Base-by-base conservation (phyloP, 2,797 vertebrate genomes). In the Philypnodon macrostomus region DNA sequence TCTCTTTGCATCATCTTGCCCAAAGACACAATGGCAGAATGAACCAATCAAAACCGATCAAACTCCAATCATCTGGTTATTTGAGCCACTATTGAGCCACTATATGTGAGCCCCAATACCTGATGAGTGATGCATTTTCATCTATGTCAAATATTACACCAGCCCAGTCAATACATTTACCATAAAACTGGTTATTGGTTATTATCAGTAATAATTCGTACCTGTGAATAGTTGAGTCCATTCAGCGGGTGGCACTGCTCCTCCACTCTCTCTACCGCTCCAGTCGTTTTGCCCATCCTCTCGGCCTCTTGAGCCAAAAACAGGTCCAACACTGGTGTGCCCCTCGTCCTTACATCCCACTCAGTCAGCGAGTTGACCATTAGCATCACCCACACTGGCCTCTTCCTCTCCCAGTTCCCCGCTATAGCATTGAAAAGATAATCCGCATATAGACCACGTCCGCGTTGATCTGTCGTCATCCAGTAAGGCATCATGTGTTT, bases 341-440 rank as follows among this genome's bases (percentile, higher is more conserved):
- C 93, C 10, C 91, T 80, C 0, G 91, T 93, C 61, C 92, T 90
- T 18, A 94, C 85, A 51, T 94, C 93, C 48, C 88, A 91, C 70
- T 97, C 92, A 0, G 93, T 96, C 81, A 95, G 65, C 0, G 92
- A 95, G 81, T 94, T 95, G 53, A 95, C 92, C 92, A 94, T 95
- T 66, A 96, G 85, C 93, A 95, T 95, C 58, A 94, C 92, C 95
- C 94, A 96, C 32, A 95, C 86, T 0, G 94, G 94, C 63, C 91
- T 89, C 69, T 94, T 96, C 57, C 89, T 70, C 70, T 95, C 93
- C 93, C 93, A 95, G 85, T 94, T 95, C 3, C 93, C 93, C 0
- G 90, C 92, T 0, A 96, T 95, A 36, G 93, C 94, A 0, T 92
- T 94, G 77, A 95, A 95, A 51, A 95, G 88, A 73, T 94, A 94